Conservation (phyloP, 2,888 invertebrate genomes). For the Parnassius orleans region DNA sequence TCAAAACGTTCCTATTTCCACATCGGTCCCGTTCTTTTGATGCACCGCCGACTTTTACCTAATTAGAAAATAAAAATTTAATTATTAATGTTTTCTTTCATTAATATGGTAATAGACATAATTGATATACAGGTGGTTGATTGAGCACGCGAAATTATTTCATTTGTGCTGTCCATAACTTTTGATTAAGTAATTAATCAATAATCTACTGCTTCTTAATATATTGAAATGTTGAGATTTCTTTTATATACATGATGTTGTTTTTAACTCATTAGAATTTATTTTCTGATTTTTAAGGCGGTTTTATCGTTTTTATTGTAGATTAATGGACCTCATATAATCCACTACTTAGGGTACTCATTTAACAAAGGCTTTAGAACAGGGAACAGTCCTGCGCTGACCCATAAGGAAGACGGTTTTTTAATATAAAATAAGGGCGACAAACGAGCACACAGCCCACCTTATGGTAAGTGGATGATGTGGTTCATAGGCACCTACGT, state of each 20-base stretch:
- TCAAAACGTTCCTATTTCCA: slow-evolving; percentile 23
- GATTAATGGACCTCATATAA: no score
- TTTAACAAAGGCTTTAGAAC: no score
- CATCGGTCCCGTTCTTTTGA: slow-evolving; percentile 40
- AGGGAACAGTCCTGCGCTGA: no score
- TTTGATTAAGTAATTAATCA: slow-evolving; percentile 49
- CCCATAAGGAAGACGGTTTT: no score
- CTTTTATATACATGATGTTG: slow-evolving; percentile 5
- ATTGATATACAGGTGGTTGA: slow-evolving; percentile 53
- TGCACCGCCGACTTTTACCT: slow-evolving; percentile 54
- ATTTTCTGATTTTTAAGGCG: no score
- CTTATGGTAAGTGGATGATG: no score
- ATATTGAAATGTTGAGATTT: slow-evolving; percentile 29
- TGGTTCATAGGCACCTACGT: no score
- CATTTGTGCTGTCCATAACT: slow-evolving; percentile 44
- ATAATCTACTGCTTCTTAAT: slow-evolving; percentile 30
- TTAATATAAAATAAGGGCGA: no score
- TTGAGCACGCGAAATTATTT: slow-evolving; percentile 50
- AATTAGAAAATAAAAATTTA: slow-evolving; percentile 52
- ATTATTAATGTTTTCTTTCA: slow-evolving; percentile 46
- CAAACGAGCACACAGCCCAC: no score
- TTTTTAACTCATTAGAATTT: not conserved
- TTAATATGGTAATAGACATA: slow-evolving; percentile 56
- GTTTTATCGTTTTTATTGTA: no score
- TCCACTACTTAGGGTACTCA: no score